Base-by-base conservation (phyloP, 2,888 invertebrate species). In the Lepetodrilus schrolli region DNA sequence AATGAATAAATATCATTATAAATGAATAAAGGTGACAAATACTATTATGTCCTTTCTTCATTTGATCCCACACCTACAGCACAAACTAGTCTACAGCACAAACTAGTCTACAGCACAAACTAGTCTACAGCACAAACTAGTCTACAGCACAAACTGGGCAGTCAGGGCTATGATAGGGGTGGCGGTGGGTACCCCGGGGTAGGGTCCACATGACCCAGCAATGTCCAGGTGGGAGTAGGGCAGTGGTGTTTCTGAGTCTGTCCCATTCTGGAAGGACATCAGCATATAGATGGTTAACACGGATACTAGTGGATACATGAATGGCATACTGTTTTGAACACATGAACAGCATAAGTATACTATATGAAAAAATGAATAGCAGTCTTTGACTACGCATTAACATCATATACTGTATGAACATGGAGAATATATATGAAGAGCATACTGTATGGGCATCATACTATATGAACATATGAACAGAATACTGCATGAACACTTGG, bases 181-280 rank as follows among this genome's bases (percentile, higher is more conserved):
- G 7, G 94, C 96, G 30, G 95, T 94, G 72, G 95, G 94, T 81
- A 93, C 93, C 10, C 92, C 90, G 1, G 96, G 96, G 83, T 94
- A 92, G 30, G 93, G 92, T 70, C 95, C 95, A 74, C 94, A 93
- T 81, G 95, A 94, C 34, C 93, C 95, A 51, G 96, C 96, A 86
- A 96, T 94, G 78, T 92, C 92, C 47, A 92, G 74, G 74, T 91
- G 91, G 70, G 94, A 94, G 91, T 95, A 97, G 82, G 94, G 94
- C 79, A 96, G 88, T 0, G 94, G 94, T 73, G 91, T 91, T 0
- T 89, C 86, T 0, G 94, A 93, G 78, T 93, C 92, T 43, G 93
- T 90, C 13, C 95, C 95, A 86, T 95, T 94, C 91, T 93, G 89
- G 73, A 92, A 91, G 79, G 72, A 48, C 3, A 47, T 1, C n/a